These are phyloP conservation scores for Chaetodon auriga DNA, from an alignment of 2,113 vertebrate species.

Conservation along the genomic window DNA sequence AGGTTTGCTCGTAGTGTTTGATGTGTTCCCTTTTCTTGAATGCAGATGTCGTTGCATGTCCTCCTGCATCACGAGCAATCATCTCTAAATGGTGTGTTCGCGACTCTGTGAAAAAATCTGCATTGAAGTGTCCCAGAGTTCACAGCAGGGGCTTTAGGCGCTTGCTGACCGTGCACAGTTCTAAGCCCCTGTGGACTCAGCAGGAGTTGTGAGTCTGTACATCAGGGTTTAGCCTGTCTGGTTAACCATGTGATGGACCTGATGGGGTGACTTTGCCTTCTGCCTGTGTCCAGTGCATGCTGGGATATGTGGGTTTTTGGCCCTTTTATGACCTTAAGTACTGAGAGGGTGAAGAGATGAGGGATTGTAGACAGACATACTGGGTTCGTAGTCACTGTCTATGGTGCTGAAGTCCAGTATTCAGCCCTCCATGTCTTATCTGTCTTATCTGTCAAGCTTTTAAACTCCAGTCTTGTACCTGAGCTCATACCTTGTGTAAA, in stretches of 20 bases:
- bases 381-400: background rate
- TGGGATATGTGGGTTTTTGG: background rate
- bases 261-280: background rate
- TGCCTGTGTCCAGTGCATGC: background rate
- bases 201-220: conserved; percentile 1
- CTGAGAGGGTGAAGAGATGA: background rate
- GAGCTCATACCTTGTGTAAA: too few relatives aligned
- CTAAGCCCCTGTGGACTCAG: conserved; percentile 42
- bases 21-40: background rate
- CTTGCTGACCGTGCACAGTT: conserved; percentile 30
- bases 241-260: background rate
- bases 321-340: background rate
- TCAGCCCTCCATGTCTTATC: background rate
- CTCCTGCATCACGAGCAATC: background rate
- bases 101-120: conserved; percentile 5
- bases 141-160: background rate
- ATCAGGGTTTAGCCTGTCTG: conserved; percentile 13
- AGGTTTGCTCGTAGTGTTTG: background rate
- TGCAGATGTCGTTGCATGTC: background rate
- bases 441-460: background rate
- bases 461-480: background rate
- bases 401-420: conserved; percentile 27
- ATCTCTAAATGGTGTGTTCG: background rate
- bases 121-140: conserved; percentile 10
- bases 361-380: background rate